phyloP scores from a whole-genome alignment of 2,113 vertebrate genomes.

The Uria aalge region DNA sequence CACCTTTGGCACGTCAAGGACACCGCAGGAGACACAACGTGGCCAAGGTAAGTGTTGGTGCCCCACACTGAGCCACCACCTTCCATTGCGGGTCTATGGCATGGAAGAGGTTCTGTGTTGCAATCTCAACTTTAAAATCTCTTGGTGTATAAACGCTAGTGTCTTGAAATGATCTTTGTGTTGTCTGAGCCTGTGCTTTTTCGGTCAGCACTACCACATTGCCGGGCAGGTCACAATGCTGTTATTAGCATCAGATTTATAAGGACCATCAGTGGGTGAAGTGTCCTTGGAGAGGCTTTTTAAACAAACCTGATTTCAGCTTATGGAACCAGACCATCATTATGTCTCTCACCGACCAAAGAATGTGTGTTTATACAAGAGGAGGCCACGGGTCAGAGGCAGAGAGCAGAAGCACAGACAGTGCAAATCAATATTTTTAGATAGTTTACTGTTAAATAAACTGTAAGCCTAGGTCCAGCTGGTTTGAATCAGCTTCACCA shows the following conservation, averaged over 20 bases:
- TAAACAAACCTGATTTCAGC: conserved; percentile 60
- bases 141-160: neutral
- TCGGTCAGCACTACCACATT: neutral
- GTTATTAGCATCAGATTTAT: conserved; percentile 33
- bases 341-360: conserved; percentile 45
- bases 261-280: conserved; percentile 32
- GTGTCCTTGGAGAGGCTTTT: conserved; percentile 40
- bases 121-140: neutral
- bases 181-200: neutral
- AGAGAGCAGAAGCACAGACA: conserved; percentile 58
- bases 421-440: conserved; percentile 71
- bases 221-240: neutral
- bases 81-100: neutral
- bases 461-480: conserved; percentile 17
- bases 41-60: neutral
- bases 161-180: neutral
- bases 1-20: neutral
- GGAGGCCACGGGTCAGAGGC: conserved; percentile 50
- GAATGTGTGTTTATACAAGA: conserved; percentile 62
- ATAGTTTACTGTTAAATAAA: conserved; percentile 62
- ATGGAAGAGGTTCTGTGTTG: neutral
- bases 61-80: neutral
- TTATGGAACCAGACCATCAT: conserved; percentile 44
- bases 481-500: conserved; percentile 41
- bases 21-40: accelerated